Evolutionary conservation across 2,888 invertebrate species (phyloP), one percentile per base, ranked within the genome.

Genomic region (Acrobasis suavella): DNA sequence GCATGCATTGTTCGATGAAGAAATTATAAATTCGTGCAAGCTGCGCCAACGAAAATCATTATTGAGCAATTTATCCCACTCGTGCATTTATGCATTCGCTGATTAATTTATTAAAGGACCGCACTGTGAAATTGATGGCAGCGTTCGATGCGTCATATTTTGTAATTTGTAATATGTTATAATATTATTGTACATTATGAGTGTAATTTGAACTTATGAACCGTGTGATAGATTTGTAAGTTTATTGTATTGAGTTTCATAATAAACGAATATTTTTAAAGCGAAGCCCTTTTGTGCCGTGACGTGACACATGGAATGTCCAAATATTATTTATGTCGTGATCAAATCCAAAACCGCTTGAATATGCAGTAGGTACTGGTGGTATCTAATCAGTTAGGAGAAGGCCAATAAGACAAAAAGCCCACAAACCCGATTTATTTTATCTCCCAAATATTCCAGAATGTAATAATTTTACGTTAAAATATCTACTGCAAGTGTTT

Each of bases 71-170:
- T 85, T 84, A 83, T 83, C 70, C 79, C 81, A 78, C 75, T 80
- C 73, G 77, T 67, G 79, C 79, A 76, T 82, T 81, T 83, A 86
- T 84, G 81, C 80, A 78, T 78, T 73, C 74, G 69, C 80, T 86
- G 84, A 87, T 87, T 85, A 85, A 88, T 89, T 86, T 86, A 85
- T 85, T 84, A 81, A 78, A 74, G 69, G 74, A 83, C 85, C 86
- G 77, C 84, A 83, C 76, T 75, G 77, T 75, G 77, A 78, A 82
- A 84, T 82, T 81, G 81, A 84, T 82, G 75, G 75, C 67, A 64
- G 60, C 65, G 15, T 50, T 65, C 63, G 51, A 65, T 64, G 61
- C 60, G 50, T 62, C 61, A 37, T 62, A 38, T 38, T 58, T 39
- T 50, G 42, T 37, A 14, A 50, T 39, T 16, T 2, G 12, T 60